These are phyloP conservation scores for Catharus minimus DNA, from an alignment of 2,113 vertebrate species.

Conservation along the genomic window DNA sequence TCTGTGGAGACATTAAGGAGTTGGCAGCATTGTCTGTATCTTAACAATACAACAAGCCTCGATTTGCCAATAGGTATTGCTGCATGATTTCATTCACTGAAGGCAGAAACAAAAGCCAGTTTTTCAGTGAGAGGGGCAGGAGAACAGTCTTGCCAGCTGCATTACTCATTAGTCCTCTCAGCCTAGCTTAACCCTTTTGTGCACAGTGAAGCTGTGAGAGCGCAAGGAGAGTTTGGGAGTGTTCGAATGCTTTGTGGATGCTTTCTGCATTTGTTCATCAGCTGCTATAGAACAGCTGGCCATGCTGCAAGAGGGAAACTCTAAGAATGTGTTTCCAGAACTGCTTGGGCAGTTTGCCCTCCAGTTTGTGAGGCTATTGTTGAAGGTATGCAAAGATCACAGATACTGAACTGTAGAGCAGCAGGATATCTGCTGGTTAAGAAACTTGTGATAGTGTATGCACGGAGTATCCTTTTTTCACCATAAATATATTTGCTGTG, in stretches of 20 bases:
- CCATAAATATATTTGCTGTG: not conserved
- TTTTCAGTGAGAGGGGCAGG: slow-evolving; percentile 20
- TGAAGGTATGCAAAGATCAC: not conserved
- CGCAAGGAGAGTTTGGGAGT: not conserved
- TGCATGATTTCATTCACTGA: slow-evolving; percentile 46
- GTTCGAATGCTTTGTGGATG: not conserved
- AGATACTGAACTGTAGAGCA: not conserved
- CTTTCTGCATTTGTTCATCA: slow-evolving; percentile 53
- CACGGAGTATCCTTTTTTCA: not conserved
- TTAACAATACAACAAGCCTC: slow-evolving; percentile 59
- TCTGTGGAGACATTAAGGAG: slow-evolving; percentile 63
- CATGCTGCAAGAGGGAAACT: not conserved
- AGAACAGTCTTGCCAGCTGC: not conserved
- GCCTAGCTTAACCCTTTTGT: slow-evolving; percentile 40
- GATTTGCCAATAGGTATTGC: slow-evolving; percentile 60
- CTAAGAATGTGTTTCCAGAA: slow-evolving; percentile 34
- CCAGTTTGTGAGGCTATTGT: not conserved
- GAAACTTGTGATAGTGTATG: not conserved
- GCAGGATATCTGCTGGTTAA: not conserved
- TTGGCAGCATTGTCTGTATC: slow-evolving; percentile 51
- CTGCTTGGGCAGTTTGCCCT: not conserved
- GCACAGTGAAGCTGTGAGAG: not conserved
- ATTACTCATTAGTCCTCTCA: not conserved
- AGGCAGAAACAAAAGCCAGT: slow-evolving; percentile 43
- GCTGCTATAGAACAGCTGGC: slow-evolving; percentile 22